A percentile compares a stretch with the other conserved stretches of the same genome.
Conservation (phyloP, 2,888 invertebrate genomes). For the Pterobdella sp. region DNA sequence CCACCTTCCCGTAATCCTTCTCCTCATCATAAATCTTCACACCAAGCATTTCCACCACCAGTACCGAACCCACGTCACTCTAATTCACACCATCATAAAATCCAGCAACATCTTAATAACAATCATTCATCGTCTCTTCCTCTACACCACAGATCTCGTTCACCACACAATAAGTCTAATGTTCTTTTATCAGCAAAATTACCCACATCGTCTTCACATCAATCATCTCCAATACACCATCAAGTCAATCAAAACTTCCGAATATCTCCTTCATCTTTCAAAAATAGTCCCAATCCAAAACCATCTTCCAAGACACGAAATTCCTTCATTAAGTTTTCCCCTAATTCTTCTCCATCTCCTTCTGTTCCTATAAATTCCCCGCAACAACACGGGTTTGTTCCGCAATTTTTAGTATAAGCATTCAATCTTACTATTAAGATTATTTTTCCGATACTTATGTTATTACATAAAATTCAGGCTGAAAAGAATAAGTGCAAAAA, state of each 20-base stretch:
- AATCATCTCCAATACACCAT: neutral
- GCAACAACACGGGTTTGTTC: no score
- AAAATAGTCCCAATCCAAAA: neutral
- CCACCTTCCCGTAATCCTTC: neutral
- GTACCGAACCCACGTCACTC: neutral
- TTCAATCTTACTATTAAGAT: no score
- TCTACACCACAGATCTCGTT: neutral
- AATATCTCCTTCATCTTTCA: neutral
- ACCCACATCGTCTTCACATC: slow-evolving; percentile 6
- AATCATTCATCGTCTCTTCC: neutral
- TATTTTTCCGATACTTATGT: no score
- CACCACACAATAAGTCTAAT: neutral
- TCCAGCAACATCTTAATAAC: neutral
- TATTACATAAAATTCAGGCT: no score
- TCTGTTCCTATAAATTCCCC: neutral
- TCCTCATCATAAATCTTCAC: neutral
- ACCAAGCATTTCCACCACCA: neutral
- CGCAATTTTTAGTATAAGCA: no score
- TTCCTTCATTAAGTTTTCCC: neutral
- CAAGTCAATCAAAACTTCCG: neutral
- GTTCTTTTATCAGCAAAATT: neutral
- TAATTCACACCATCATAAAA: neutral
- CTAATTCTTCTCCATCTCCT: neutral
- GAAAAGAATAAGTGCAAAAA: neutral
- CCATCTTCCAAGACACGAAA: neutral